These are phyloP conservation scores for Antitype chi DNA, from an alignment of 2,888 invertebrate species.

Conservation along the genomic window DNA sequence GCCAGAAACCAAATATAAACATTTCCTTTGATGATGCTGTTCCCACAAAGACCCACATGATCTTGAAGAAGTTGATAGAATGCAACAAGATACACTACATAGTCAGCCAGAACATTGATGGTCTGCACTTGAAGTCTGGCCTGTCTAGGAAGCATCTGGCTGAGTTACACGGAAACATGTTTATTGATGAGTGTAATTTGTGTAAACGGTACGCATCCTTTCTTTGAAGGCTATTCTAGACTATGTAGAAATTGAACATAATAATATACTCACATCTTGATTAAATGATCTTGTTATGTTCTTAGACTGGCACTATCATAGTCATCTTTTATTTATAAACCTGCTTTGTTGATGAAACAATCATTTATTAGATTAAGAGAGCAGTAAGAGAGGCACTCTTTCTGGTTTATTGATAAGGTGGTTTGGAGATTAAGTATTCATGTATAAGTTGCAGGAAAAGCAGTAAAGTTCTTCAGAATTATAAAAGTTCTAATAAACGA, in stretches of 20 bases:
- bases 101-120: constrained; percentile 99
- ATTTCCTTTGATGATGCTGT: constrained; percentile 97
- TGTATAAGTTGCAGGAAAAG: too few species aligned
- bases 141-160: constrained; percentile 94
- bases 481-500: too few species aligned
- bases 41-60: constrained; percentile 98
- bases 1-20: constrained; percentile 95
- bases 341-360: background rate
- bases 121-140: constrained; percentile 98
- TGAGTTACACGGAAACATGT: constrained; percentile 99
- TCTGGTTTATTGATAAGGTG: too few species aligned
- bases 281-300: background rate
- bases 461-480: too few species aligned
- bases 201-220: constrained; percentile 93
- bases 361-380: background rate
- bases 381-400: too few species aligned
- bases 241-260: background rate
- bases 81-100: constrained; percentile 94
- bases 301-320: background rate
- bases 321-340: too few species aligned
- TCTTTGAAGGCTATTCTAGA: background rate
- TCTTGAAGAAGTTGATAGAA: constrained; percentile 95
- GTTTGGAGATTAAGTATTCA: too few species aligned
- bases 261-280: too few species aligned
- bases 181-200: constrained; percentile 97